These are phyloP conservation scores for Andrena flavipes DNA, from an alignment of 2,888 invertebrate genomes.

Conservation along the genomic window DNA sequence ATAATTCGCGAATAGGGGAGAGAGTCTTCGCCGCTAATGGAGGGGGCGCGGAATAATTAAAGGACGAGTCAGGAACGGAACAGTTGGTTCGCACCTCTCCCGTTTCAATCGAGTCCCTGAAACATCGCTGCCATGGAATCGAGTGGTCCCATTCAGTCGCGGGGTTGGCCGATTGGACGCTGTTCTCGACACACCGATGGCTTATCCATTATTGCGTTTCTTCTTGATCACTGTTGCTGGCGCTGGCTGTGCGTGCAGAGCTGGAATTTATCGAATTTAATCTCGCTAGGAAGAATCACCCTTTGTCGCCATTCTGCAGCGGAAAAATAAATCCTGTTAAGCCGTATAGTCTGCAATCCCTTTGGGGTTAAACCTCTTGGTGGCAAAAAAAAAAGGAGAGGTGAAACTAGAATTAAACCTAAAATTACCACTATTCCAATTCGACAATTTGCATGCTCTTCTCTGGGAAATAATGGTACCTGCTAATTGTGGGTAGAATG, in stretches of 20 bases:
- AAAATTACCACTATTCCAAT: too few species aligned
- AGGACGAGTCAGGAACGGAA: background rate
- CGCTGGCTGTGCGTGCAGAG: background rate
- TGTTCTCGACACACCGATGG: constrained; percentile 1
- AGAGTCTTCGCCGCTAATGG: background rate
- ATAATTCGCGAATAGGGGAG: background rate
- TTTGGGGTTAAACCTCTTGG: too few species aligned
- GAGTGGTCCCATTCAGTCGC: constrained; percentile 11
- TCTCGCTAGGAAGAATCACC: background rate
- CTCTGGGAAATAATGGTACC: too few species aligned
- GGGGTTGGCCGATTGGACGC: background rate
- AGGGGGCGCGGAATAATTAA: constrained; percentile 18
- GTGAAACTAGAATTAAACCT: too few species aligned
- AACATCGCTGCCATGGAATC: constrained; percentile 12
- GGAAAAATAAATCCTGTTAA: too few species aligned
- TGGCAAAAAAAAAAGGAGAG: too few species aligned
- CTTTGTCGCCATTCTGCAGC: background rate
- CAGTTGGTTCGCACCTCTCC: background rate
- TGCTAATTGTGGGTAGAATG: too few species aligned
- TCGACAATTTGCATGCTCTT: too few species aligned
- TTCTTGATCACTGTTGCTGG: background rate
- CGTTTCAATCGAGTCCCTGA: constrained; percentile 1
- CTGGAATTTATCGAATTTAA: constrained; percentile 3
- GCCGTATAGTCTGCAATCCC: too few species aligned
- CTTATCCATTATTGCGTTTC: constrained; percentile 18